phyloP scores from a whole-genome alignment of 2,113 vertebrate genomes.

The Climacteris rufus region DNA sequence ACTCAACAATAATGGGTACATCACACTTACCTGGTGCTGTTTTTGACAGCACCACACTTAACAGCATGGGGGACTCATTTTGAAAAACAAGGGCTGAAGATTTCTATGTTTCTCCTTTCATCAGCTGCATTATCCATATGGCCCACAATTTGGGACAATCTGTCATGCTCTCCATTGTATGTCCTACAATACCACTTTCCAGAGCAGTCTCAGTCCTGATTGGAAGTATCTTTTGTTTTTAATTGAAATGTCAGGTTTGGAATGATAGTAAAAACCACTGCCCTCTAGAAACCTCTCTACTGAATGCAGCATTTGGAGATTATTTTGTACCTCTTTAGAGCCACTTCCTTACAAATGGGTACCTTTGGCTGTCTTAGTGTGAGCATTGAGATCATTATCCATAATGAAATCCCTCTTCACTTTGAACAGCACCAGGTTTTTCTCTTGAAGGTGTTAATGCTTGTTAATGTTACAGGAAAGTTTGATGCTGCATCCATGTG shows the following conservation, averaged over 20 bases:
- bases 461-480: not conserved
- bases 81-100: not conserved
- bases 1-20: not conserved
- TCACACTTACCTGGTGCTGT: not conserved
- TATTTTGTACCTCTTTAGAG: not conserved
- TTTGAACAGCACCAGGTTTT: not conserved
- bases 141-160: not conserved
- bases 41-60: not conserved
- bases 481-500: not conserved
- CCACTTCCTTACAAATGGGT: not conserved
- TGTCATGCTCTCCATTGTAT: not conserved
- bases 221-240: not conserved
- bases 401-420: not conserved
- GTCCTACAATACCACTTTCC: not conserved
- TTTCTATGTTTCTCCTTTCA: not conserved
- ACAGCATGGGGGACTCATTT: not conserved
- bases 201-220: not conserved
- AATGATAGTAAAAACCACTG: not conserved
- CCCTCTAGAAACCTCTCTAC: slow-evolving; percentile 45
- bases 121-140: not conserved
- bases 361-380: not conserved
- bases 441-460: not conserved
- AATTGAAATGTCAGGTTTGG: not conserved
- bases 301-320: not conserved
- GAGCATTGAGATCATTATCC: not conserved